phyloP scores from a whole-genome alignment of 2,113 vertebrate genomes.

The Suncus etruscus region DNA sequence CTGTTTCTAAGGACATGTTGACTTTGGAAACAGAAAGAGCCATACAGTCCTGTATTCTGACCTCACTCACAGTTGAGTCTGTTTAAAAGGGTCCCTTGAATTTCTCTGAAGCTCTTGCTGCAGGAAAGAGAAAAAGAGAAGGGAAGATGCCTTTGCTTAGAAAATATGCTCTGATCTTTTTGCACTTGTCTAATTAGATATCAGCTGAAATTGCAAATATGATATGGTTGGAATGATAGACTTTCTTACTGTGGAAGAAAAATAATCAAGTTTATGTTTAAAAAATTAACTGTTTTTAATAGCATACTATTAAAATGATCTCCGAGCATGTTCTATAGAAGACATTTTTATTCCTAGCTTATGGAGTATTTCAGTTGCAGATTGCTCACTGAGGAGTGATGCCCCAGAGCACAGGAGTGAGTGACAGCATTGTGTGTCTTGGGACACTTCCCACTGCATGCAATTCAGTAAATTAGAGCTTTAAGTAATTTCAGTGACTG shows the following conservation, averaged over 20 bases:
- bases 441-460: constrained; percentile 25
- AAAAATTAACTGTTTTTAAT: constrained; percentile 45
- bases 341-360: not conserved
- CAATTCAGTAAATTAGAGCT: constrained; percentile 51
- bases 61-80: not conserved
- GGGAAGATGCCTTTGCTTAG: not conserved
- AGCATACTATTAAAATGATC: not conserved
- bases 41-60: not conserved
- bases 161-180: not conserved
- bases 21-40: not conserved
- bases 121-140: not conserved
- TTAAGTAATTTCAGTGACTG: constrained; percentile 65
- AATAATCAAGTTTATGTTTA: constrained; percentile 4
- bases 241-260: not conserved
- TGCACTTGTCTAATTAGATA: constrained; percentile 22
- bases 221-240: not conserved
- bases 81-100: not conserved
- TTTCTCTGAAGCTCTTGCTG: not conserved
- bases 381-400: not conserved
- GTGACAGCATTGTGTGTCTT: not conserved
- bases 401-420: not conserved
- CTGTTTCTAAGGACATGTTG: not conserved
- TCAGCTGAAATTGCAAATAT: not conserved
- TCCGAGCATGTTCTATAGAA: not conserved
- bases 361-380: not conserved